Evolutionary conservation across 2,113 vertebrate species (phyloP).

Genomic region (Alligator sinensis): DNA sequence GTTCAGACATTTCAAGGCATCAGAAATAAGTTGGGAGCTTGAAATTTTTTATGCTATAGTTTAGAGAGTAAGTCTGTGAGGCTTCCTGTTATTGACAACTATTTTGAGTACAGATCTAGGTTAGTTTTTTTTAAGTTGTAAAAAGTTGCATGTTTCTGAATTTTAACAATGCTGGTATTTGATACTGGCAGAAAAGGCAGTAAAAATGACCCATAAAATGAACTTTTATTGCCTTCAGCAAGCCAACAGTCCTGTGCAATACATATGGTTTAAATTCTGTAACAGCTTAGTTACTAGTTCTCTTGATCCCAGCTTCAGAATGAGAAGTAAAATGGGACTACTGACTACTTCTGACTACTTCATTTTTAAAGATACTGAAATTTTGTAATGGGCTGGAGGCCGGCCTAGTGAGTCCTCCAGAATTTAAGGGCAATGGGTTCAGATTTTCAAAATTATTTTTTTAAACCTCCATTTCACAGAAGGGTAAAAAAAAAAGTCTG

Average conservation of each 20-base stretch:
- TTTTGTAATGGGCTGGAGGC: not conserved
- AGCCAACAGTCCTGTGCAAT: slow-evolving; percentile 54
- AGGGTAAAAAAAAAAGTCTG: too few species aligned
- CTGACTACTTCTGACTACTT: not conserved
- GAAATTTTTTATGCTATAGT: slow-evolving; percentile 54
- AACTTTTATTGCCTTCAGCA: slow-evolving; percentile 68
- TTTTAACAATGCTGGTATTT: slow-evolving; percentile 64
- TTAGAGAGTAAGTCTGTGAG: slow-evolving; percentile 41
- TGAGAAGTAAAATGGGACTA: slow-evolving; percentile 16
- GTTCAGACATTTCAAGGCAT: slow-evolving; percentile 13
- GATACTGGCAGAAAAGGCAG: slow-evolving; percentile 67
- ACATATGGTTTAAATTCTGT: slow-evolving; percentile 61
- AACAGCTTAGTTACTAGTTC: slow-evolving; percentile 40
- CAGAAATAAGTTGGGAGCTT: slow-evolving; percentile 53
- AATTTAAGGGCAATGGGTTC: too few species aligned
- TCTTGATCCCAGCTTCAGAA: not conserved
- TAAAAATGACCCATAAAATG: slow-evolving; percentile 64
- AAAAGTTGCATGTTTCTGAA: slow-evolving; percentile 59
- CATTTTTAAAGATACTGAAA: not conserved
- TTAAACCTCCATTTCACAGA: too few species aligned
- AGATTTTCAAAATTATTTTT: too few species aligned
- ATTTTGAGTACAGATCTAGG: not conserved
- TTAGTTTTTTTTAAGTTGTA: slow-evolving; percentile 36
- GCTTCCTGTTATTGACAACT: slow-evolving; percentile 52
- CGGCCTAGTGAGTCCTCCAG: too few species aligned